Evolutionary conservation across 2,797 vertebrate species (phyloP).

Genomic region (Iguana delicatissima): DNA sequence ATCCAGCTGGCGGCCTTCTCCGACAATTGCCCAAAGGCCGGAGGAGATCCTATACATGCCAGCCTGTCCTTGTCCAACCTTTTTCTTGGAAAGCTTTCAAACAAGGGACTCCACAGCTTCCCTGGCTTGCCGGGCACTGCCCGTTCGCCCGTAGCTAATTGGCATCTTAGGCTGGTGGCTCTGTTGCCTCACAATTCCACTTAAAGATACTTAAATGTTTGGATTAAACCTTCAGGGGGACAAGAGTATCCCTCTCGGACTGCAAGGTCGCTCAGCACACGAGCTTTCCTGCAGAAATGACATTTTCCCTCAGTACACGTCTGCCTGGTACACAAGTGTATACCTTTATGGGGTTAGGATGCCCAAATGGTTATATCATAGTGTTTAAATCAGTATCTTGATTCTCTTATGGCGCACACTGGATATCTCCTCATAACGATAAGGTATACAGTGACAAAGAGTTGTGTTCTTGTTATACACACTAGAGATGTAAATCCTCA

Average conservation of each 20-base stretch:
- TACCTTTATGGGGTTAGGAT: neutral
- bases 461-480: neutral
- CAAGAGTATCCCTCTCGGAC: neutral
- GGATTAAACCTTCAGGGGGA: neutral
- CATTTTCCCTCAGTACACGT: neutral
- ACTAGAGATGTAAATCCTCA: no score
- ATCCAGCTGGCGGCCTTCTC: neutral
- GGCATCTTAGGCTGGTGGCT: neutral
- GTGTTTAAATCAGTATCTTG: neutral
- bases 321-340: no score
- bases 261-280: neutral
- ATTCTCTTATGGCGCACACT: neutral
- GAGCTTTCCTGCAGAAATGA: neutral
- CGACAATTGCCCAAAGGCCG: neutral
- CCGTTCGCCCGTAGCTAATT: neutral
- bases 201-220: neutral
- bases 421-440: no score
- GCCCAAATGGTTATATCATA: neutral
- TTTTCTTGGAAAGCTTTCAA: slow-evolving; percentile 18
- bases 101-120: neutral
- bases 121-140: neutral
- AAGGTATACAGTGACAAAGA: no score
- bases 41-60: neutral
- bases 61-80: neutral
- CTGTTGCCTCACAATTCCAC: neutral